Base-by-base conservation (phyloP, 2,888 invertebrate genomes). In the Meiosimyza decipiens region DNA sequence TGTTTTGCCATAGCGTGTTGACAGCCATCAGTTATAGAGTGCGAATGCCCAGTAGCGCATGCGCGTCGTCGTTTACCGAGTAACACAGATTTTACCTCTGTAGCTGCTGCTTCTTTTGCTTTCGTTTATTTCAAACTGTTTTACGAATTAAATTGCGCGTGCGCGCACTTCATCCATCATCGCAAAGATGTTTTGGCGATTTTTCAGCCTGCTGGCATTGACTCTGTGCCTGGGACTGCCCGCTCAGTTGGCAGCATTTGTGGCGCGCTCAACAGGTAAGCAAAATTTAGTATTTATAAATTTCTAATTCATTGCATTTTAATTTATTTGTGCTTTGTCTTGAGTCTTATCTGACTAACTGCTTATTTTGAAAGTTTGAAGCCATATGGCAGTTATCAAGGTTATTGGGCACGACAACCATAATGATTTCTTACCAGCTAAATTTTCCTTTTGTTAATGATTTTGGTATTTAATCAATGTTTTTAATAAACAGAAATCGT, bases 191-290 rank as follows among this genome's bases (percentile, higher is more conserved):
- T 79, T 79, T 77, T 80, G 80, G 78, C 80, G 77, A 74, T 82
- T 79, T 75, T 76, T 79, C 78, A 79, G 79, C 80, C 82, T 81
- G 71, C 77, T 79, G 74, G 76, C 78, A 68, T 66, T 79, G 79
- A 76, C 78, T 71, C 75, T 81, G 73, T 67, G 75, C 57, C 75
- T 81, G 64, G 70, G 33, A 15, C 77, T 81, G 79, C 81, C 84
- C 73, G 79, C 82, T 74, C 84, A 83, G 79, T 77, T 85, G 82
- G 82, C 82, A 77, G 84, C 84, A 68, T 85, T 80, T 74, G 81
- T 85, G 75, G 80, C 84, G 69, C 81, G 81, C 77, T 80, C 82
- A 69, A 79, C 82, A 80, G 84, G 84, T 84, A 79, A 82, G 83
- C 74, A 54, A 18, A 28, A 40, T 74, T 12, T 4, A 13, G 62